phyloP scores from a whole-genome alignment of 1,140 invertebrate species.

The Papilio machaon region DNA sequence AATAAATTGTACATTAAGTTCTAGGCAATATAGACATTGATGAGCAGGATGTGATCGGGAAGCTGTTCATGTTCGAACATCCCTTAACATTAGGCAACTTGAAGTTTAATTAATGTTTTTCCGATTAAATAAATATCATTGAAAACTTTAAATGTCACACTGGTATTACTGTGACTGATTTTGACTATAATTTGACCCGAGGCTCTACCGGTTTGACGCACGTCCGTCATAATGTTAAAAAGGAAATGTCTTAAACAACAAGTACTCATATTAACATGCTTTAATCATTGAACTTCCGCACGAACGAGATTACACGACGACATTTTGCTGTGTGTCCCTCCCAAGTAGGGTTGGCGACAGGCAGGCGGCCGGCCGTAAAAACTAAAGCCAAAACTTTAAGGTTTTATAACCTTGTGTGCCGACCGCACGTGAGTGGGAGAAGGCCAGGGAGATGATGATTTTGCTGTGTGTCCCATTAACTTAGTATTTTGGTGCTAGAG shows the following conservation, averaged over 20 bases:
- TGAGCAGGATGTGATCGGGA: neutral
- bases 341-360: too few relatives aligned
- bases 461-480: too few relatives aligned
- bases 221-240: neutral
- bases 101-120: neutral
- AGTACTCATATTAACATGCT: neutral
- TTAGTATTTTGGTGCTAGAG: too few relatives aligned
- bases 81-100: neutral
- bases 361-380: too few relatives aligned
- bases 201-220: slow-evolving; percentile 12
- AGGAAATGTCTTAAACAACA: slow-evolving; percentile 5
- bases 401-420: too few relatives aligned
- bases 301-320: slow-evolving; percentile 41
- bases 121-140: neutral
- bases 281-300: neutral
- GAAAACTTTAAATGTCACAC: neutral
- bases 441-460: too few relatives aligned
- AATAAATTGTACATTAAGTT: neutral
- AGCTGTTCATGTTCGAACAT: neutral
- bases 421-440: too few relatives aligned
- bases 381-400: too few relatives aligned
- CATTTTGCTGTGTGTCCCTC: neutral
- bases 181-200: neutral
- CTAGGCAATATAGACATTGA: neutral
- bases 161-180: slow-evolving; percentile 5